These are phyloP conservation scores for Gari tellinella DNA, from an alignment of 2,888 invertebrate genomes.

Conservation along the genomic window DNA sequence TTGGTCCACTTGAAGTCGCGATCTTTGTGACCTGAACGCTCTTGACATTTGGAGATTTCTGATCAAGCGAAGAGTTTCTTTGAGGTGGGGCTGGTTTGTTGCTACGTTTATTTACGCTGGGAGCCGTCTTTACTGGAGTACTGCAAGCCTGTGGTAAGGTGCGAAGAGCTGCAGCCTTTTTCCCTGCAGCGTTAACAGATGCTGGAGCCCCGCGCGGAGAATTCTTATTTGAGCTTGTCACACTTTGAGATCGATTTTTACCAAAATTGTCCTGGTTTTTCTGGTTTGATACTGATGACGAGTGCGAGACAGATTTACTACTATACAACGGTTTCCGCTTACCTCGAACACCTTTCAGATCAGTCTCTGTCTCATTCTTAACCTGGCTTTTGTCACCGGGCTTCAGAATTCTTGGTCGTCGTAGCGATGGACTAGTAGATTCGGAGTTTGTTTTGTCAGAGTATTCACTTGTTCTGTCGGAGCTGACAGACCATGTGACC, in stretches of 20 bases:
- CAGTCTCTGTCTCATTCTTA: conserved; percentile 56
- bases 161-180: conserved; percentile 47
- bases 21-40: conserved; percentile 12
- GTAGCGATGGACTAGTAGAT: conserved; percentile 61
- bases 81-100: conserved; percentile 52
- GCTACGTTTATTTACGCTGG: conserved; percentile 72
- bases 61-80: conserved; percentile 31
- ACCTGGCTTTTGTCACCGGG: conserved; percentile 77
- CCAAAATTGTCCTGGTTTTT: conserved; percentile 26
- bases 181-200: background rate
- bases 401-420: conserved; percentile 86
- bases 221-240: conserved; percentile 9
- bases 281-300: conserved; percentile 17
- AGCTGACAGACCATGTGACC: conserved; percentile 75
- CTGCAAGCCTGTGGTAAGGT: conserved; percentile 66
- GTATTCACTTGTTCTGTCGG: conserved; percentile 71
- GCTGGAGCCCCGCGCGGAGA: conserved; percentile 29
- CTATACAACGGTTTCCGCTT: conserved; percentile 74
- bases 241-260: conserved; percentile 19
- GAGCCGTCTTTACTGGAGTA: conserved; percentile 62
- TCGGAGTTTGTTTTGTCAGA: conserved; percentile 68
- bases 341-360: conserved; percentile 67
- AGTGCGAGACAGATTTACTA: conserved; percentile 33
- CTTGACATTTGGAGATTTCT: conserved; percentile 32
- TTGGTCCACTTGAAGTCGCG: conserved; percentile 3